Evolutionary conservation across 1,140 invertebrate species (phyloP).

Genomic region (Akabosia matsudoensis): DNA sequence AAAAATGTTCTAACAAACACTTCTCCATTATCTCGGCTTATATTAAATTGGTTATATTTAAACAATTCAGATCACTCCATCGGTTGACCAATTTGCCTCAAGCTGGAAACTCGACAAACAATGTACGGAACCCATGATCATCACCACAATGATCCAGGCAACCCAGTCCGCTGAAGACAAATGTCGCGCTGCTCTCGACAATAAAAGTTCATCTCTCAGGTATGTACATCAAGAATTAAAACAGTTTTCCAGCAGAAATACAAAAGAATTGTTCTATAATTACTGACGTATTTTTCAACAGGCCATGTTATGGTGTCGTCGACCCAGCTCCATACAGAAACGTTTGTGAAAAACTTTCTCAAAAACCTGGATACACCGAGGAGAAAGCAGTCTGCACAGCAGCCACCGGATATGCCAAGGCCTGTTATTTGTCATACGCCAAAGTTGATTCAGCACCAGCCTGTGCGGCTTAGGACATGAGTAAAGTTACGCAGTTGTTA

Average conservation of each 20-base stretch:
- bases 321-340: constrained; percentile 18
- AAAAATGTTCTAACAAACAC: too few species aligned
- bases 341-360: constrained; percentile 29
- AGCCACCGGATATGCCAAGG: constrained; percentile 16
- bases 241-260: background rate
- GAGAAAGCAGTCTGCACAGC: constrained; percentile 31
- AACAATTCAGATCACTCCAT: constrained; percentile 14
- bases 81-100: constrained; percentile 11
- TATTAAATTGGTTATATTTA: background rate
- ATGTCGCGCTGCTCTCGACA: constrained; percentile 24
- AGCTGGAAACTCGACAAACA: constrained; percentile 35
- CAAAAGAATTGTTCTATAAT: too few species aligned
- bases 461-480: background rate
- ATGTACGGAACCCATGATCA: constrained; percentile 25
- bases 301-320: constrained; percentile 32
- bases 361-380: constrained; percentile 17
- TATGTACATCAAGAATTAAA: background rate
- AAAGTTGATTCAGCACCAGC: constrained; percentile 3
- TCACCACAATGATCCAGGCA: background rate
- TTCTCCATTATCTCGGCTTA: too few species aligned
- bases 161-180: background rate
- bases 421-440: constrained; percentile 25
- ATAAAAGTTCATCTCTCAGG: constrained; percentile 18
- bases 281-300: too few species aligned
- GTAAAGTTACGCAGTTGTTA: background rate